A percentile compares a stretch with the other conserved stretches of the same genome.
phyloP scores from a whole-genome alignment of 1,140 invertebrate species.

The Tetragnatha versicolor region DNA sequence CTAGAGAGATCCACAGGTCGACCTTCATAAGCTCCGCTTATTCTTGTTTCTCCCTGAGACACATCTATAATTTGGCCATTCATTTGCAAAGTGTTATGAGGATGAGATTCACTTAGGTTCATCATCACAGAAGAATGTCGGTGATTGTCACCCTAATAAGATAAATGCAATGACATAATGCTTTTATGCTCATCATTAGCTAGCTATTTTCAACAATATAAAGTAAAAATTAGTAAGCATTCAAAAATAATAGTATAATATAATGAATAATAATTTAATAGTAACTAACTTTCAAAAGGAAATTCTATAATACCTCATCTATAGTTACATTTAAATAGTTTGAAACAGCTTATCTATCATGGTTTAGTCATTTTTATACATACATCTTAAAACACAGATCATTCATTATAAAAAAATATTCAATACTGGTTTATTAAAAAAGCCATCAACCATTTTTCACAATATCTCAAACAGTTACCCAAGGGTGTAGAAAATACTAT shows the following conservation, averaged over 20 bases:
- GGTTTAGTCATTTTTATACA: too few species aligned
- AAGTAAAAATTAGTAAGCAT: neutral
- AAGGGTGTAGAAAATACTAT: neutral
- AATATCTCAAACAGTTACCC: too few species aligned
- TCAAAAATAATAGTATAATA: neutral
- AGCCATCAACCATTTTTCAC: too few species aligned
- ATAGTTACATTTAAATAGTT: neutral
- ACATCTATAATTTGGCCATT: constrained; percentile 41
- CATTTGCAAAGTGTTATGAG: constrained; percentile 39
- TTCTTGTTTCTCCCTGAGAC: neutral
- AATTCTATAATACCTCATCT: neutral
- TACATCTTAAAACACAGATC: neutral
- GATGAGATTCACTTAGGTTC: constrained; percentile 46
- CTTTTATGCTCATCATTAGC: too few species aligned
- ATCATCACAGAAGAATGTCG: constrained; percentile 42
- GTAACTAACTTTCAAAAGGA: neutral
- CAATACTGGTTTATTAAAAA: neutral
- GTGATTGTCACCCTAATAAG: constrained; percentile 27
- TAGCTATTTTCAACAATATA: too few species aligned
- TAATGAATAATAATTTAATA: neutral
- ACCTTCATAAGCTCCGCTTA: constrained; percentile 42
- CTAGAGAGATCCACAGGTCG: constrained; percentile 58
- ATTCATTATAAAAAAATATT: neutral
- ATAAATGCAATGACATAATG: too few species aligned
- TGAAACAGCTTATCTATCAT: too few species aligned